Evolutionary conservation across 2,113 vertebrate genomes (phyloP), one percentile per base, ranked within the genome.

Genomic region (Triplophysa tibetana): DNA sequence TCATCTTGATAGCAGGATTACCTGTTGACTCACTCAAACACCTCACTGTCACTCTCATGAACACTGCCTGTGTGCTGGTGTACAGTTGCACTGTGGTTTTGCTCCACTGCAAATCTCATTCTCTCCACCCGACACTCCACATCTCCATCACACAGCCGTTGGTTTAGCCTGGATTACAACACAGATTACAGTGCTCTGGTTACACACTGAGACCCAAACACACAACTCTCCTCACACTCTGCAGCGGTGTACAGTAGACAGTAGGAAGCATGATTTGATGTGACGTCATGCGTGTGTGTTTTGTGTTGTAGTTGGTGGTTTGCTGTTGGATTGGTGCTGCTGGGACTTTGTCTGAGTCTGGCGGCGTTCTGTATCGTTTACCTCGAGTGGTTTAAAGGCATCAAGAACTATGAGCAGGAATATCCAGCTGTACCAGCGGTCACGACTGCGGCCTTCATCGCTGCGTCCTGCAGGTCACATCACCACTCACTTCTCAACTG

Each of bases 361-460:
- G 96, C 96, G 0, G 86, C 89, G 16, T 99, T 95, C 86, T 98
- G 97, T 88, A 95, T 99, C 0, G 74, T 97, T 1, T 99, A 98
- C 79, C 93, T 99, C 73, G 98, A 99, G 67, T 98, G 97, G 95
- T 95, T 93, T 43, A 86, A 85, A 82, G 95, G 96, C 58, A 93
- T 99, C 62, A 79, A 84, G 77, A 94, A 99, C 64, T 99, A 99
- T 0, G 97, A 98, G n/a, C 86, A 89, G 1, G 90, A 86, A 78
- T 96, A 96, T 62, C 97, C 98, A n/a, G 86, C 92, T 0, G 76
- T 99, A 61, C 95, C 98, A 29, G 95, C 96, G 23, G 1, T 97
- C 60, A 95, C 97, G 24, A 98, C 95, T 0, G 93, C 93, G 7
- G 85, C 95, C 0, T 99, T 99, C 78, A 94, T 98, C 38, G 92